Percentiles rank a stretch among this genome's conserved stretches.
phyloP scores from a whole-genome alignment of 2,113 vertebrate genomes.

The Panurus biarmicus region DNA sequence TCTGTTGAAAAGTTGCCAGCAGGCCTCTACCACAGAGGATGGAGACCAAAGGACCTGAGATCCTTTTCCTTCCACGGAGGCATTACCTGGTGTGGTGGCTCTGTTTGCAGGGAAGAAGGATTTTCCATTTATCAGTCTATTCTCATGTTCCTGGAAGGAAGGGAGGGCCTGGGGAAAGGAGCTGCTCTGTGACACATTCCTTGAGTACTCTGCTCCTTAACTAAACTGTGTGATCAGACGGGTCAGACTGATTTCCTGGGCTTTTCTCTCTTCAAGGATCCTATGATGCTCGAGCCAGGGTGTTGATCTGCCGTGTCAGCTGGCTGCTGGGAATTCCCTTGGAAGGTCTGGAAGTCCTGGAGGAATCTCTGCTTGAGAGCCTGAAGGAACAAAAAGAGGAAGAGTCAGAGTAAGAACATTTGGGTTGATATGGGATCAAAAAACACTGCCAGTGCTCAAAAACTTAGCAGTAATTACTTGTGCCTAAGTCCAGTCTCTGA shows the following conservation, averaged over 20 bases:
- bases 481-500: constrained; percentile 17
- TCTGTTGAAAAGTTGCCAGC: not conserved
- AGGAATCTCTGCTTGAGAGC: constrained; percentile 86
- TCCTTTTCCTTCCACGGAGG: not conserved
- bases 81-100: not conserved
- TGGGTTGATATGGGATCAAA: not conserved
- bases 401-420: constrained; percentile 79
- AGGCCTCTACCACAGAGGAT: not conserved
- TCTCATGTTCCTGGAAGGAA: not conserved
- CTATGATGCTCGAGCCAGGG: constrained; percentile 87
- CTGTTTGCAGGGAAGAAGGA: not conserved
- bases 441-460: not conserved
- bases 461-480: not conserved
- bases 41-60: not conserved
- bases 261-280: constrained; percentile 67
- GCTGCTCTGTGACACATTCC: not conserved
- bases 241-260: not conserved
- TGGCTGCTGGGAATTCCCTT: constrained; percentile 76
- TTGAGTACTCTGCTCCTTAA: not conserved
- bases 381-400: constrained; percentile 80
- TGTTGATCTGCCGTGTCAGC: constrained; percentile 81
- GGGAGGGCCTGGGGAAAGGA: not conserved
- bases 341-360: constrained; percentile 81
- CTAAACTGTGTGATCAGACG: not conserved
- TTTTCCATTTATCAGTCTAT: not conserved